These are phyloP conservation scores for Cinclus cinclus DNA, from an alignment of 2,113 vertebrate genomes.

Conservation along the genomic window DNA sequence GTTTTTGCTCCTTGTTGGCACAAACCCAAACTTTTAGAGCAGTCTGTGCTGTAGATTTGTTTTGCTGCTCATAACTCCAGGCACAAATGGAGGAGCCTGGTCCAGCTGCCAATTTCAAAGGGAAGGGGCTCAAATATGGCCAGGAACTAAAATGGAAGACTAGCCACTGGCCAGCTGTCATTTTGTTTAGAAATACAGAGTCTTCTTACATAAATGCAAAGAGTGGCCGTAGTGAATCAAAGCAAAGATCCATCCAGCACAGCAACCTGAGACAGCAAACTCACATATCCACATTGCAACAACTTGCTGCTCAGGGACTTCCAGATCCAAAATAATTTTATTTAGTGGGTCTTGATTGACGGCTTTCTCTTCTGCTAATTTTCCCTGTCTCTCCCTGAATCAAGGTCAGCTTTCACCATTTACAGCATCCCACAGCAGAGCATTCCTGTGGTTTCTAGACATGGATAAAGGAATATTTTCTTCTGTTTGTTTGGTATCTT, in stretches of 20 bases:
- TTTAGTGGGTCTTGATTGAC: background rate
- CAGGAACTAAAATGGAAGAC: background rate
- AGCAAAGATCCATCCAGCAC: background rate
- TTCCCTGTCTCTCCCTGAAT: background rate
- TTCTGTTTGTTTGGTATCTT: background rate
- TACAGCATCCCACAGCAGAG: background rate
- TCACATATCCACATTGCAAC: background rate
- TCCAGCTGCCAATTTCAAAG: constrained; percentile 40
- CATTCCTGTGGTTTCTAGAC: background rate
- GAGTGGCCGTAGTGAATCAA: background rate
- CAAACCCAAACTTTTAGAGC: background rate
- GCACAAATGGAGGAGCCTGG: background rate
- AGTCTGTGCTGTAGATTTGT: background rate
- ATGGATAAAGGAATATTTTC: background rate
- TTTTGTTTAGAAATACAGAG: background rate
- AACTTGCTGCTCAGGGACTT: background rate
- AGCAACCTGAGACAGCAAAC: background rate
- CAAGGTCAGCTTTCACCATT: background rate
- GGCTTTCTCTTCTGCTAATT: background rate
- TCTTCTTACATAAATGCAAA: background rate
- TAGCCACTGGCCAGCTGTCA: background rate
- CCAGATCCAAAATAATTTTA: background rate
- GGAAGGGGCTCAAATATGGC: background rate
- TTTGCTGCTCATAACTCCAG: constrained; percentile 22
- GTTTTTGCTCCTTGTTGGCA: constrained; percentile 10